Evolutionary conservation across 2,888 invertebrate species (phyloP), one percentile per base, ranked within the genome.

Genomic region (Pherbina coryleti): DNA sequence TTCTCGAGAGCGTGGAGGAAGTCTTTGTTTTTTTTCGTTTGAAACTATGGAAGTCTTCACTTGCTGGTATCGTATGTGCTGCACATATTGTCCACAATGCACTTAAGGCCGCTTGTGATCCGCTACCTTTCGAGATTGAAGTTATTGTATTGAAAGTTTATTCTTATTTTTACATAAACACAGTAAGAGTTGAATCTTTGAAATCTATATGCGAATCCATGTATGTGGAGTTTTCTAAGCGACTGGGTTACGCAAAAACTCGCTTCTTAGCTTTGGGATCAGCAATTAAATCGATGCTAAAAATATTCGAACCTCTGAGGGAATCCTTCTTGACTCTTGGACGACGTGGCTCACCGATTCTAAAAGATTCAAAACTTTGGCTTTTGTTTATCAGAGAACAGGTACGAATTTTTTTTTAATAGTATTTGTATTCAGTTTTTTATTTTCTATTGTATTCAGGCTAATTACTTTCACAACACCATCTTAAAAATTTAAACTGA

Each of bases 101-200:
- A 25, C 49, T 78, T 14, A 76, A 76, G 67, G 37, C 25, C 53
- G 79, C 75, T 60, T 78, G 73, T 66, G 77, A 80, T 4, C n/a
- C 53, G n/a, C 7, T 53, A 14, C 53, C 14, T n/a, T 78, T 79
- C 25, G 75, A 79, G 60, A 72, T n/a, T n/a, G n/a, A n/a, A n/a
- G n/a, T n/a, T n/a, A 70, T 79, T 71, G 79, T 80, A 22, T n/a
- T n/a, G n/a, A 79, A 80, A 76, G 79, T 78, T 60, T 79, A 80
- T 67, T 77, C 76, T 11, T 72, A 79, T 66, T 78, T 78, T 19
- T 78, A 79, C 31, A 22, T 78, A 14, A 60, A 80, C 66, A 79
- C 79, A 28, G 75, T 76, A 37, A 78, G 77, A 55, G 69, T 64
- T 62, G 57, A 66, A 77, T 69, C 77, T 57, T 75, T 80, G 67